phyloP scores from a whole-genome alignment of 2,888 invertebrate species.

The Drosophila barbarae region DNA sequence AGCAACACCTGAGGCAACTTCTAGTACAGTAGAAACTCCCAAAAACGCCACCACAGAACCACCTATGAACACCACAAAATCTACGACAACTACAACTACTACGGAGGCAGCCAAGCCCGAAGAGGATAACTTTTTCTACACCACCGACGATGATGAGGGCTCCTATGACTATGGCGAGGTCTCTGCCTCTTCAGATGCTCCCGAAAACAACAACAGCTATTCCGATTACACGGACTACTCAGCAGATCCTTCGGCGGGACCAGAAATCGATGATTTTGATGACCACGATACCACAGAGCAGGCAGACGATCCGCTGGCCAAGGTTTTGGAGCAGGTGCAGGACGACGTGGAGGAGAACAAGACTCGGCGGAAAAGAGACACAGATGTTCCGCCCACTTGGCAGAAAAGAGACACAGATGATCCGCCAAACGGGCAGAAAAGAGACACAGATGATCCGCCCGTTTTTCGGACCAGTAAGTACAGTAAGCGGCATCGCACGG shows the following conservation, averaged over 20 bases:
- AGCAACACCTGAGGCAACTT: neutral
- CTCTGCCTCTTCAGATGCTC: constrained; percentile 51
- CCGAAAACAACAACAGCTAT: constrained; percentile 70
- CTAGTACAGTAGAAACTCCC: constrained; percentile 7
- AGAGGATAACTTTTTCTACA: constrained; percentile 23
- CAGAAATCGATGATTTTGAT: constrained; percentile 27
- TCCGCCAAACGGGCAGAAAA: constrained; percentile 27
- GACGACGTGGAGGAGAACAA: constrained; percentile 24
- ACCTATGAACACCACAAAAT: constrained; percentile 18
- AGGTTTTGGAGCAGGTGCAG: constrained; percentile 47
- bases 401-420: constrained; percentile 38
- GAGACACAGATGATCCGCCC: constrained; percentile 36
- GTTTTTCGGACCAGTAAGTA: constrained; percentile 59
- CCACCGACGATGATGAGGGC: constrained; percentile 53
- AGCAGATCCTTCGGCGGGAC: constrained; percentile 53
- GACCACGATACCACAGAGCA: constrained; percentile 47
- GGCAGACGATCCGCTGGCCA: constrained; percentile 57
- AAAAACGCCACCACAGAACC: neutral
- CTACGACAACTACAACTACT: constrained; percentile 49
- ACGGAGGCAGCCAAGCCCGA: constrained; percentile 40
- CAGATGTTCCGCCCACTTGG: constrained; percentile 31
- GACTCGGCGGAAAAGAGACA: constrained; percentile 32
- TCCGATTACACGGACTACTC: constrained; percentile 78
- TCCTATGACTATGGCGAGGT: constrained; percentile 56
- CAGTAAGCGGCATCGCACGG: constrained; percentile 57